Evolutionary conservation across 2,113 vertebrate genomes (phyloP).

Genomic region (Microcebus tavaratra): DNA sequence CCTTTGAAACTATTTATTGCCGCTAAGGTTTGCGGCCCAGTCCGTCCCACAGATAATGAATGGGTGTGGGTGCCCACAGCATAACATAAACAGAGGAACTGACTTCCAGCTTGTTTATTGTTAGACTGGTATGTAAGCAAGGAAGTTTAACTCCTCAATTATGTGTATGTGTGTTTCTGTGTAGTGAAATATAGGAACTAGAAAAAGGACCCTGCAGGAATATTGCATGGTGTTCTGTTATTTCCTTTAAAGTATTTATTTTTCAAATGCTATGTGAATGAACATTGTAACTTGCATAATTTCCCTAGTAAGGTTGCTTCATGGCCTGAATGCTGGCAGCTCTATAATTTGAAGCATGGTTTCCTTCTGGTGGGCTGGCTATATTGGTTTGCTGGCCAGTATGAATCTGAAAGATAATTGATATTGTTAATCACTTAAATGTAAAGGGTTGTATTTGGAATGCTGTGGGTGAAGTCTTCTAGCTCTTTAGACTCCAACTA

Average conservation of each 20-base stretch:
- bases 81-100: conserved; percentile 22
- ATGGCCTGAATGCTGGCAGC: background rate
- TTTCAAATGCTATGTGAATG: background rate
- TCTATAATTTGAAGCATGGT: background rate
- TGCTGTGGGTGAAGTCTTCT: background rate
- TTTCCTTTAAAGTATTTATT: conserved; percentile 31
- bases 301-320: background rate
- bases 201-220: background rate
- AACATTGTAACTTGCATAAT: background rate
- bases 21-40: background rate
- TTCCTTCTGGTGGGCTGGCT: background rate
- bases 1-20: conserved; percentile 58
- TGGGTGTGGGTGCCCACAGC: conserved; percentile 36
- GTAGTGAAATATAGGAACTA: background rate
- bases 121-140: conserved; percentile 13
- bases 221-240: background rate
- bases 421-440: conserved; percentile 7
- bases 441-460: background rate
- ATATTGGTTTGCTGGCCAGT: background rate
- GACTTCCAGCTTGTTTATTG: conserved; percentile 33
- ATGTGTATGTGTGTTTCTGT: background rate
- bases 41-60: conserved; percentile 42
- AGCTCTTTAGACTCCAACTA: background rate
- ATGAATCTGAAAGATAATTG: background rate
- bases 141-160: background rate